Base-by-base conservation (phyloP, 2,113 vertebrate genomes). In the Eidolon helvum region DNA sequence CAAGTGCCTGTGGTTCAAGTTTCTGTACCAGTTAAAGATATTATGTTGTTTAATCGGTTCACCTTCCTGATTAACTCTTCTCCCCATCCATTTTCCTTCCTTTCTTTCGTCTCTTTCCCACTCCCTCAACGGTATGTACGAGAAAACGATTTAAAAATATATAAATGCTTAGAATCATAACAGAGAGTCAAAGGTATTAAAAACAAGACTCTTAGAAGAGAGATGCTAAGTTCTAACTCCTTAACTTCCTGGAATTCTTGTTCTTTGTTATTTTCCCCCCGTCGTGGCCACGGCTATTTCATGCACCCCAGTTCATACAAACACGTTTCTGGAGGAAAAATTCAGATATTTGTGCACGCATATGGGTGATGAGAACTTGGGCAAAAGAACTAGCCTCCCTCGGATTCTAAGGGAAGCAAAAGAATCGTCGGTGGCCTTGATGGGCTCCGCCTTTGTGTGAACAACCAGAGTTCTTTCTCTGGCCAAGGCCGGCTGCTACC, bases 1-100 rank as follows among this genome's bases (percentile, higher is more conserved):
- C 92, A 91, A 93, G 95, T 95, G 71, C 66, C 11, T 7, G 22
- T 65, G 45, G 21, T 50, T 84, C 24, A 75, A 92, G 66, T 83
- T 55, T n/a, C 3, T 28, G 43, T 24, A 86, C 43, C 7, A 63
- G 61, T 22, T 63, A 28, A 86, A 22, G 28, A 65, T 22, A 5
- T 18, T 83, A 24, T 65, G 24, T 16, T 92, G n/a, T 79, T 91
- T 63, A 69, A 93, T 33, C 55, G 55, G 7, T 61, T 21, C 15
- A 78, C 9, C 30, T 30, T 79, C 12, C 53, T 30, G 2, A 9
- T 50, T 66, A 22, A 19, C n/a, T 55, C 40, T 66, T 77, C 40
- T 57, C 43, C 55, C 57, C 10, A 30, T 15, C 68, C 45, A 43
- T n/a, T 55, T 35, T 68, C 53, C 65, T 87, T 61, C 4, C 22